Conservation (phyloP, 2,888 invertebrate genomes). For the Cerceris ruficornis region DNA sequence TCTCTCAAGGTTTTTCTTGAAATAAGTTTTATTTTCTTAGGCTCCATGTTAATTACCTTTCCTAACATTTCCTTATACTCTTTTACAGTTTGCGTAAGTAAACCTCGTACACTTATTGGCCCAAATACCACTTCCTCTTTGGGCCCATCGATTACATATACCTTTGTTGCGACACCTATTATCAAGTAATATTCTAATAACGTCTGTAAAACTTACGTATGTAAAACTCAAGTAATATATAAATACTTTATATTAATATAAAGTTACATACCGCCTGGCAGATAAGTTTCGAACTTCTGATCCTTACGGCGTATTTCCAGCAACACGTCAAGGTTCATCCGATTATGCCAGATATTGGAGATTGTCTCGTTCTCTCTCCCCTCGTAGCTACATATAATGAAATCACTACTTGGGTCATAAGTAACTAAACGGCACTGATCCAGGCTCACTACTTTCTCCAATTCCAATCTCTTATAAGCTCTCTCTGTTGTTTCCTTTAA, state of each 20-base stretch:
- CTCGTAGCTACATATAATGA: conserved; percentile 87
- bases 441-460: conserved; percentile 84
- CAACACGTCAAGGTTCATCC: conserved; percentile 83
- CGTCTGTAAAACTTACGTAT: neutral
- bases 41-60: conserved; percentile 81
- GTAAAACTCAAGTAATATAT: neutral
- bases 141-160: conserved; percentile 85
- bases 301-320: conserved; percentile 86
- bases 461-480: conserved; percentile 84
- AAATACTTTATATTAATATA: neutral
- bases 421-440: conserved; percentile 88
- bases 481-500: conserved; percentile 84
- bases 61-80: conserved; percentile 85
- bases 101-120: conserved; percentile 85
- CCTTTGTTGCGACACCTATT: conserved; percentile 84
- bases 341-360: conserved; percentile 63
- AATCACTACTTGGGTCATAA: conserved; percentile 86
- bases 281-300: conserved; percentile 85
- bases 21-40: conserved; percentile 81
- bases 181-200: no score
- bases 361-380: conserved; percentile 83
- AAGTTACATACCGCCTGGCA: conserved; percentile 84
- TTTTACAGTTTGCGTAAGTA: conserved; percentile 83
- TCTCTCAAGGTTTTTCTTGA: conserved; percentile 78
- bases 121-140: conserved; percentile 85